Evolutionary conservation across 2,888 invertebrate genomes (phyloP).

Genomic region (Plagodis pulveraria): DNA sequence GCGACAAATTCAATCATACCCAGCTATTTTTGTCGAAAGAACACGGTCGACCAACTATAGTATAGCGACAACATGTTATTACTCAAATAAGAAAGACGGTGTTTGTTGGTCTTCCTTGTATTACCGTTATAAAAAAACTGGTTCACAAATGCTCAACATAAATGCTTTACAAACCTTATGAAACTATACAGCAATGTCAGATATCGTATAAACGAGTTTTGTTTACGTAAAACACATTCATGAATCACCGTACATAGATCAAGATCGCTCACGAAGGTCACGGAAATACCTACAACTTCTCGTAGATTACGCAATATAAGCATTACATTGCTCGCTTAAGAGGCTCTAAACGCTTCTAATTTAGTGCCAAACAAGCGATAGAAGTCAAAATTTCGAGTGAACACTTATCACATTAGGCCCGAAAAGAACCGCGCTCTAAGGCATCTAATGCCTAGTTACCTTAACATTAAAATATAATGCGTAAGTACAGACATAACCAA

Average conservation of each 20-base stretch:
- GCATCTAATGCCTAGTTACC: slow-evolving; percentile 7
- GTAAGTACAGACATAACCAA: slow-evolving; percentile 23
- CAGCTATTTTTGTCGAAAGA: too few species aligned
- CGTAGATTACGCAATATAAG: not conserved
- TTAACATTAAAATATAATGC: slow-evolving; percentile 1
- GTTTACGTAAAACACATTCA: too few species aligned
- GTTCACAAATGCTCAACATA: too few species aligned
- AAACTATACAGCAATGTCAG: too few species aligned
- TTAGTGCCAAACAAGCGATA: slow-evolving; percentile 13
- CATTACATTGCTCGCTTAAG: slow-evolving; percentile 15
- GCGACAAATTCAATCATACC: too few species aligned
- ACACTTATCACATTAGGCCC: not conserved
- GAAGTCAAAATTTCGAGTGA: slow-evolving; percentile 5
- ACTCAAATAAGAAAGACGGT: too few species aligned
- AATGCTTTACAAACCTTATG: too few species aligned
- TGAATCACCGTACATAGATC: not conserved
- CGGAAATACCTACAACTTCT: slow-evolving; percentile 2
- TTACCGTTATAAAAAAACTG: too few species aligned
- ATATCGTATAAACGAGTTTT: too few species aligned
- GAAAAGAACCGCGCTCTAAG: not conserved
- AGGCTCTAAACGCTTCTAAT: slow-evolving; percentile 14
- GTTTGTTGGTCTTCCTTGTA: too few species aligned
- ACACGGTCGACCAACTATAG: too few species aligned
- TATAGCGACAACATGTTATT: too few species aligned
- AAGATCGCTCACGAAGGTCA: slow-evolving; percentile 5